Conservation (phyloP, 1,140 invertebrate species). For the Neuroterus valhalla region DNA sequence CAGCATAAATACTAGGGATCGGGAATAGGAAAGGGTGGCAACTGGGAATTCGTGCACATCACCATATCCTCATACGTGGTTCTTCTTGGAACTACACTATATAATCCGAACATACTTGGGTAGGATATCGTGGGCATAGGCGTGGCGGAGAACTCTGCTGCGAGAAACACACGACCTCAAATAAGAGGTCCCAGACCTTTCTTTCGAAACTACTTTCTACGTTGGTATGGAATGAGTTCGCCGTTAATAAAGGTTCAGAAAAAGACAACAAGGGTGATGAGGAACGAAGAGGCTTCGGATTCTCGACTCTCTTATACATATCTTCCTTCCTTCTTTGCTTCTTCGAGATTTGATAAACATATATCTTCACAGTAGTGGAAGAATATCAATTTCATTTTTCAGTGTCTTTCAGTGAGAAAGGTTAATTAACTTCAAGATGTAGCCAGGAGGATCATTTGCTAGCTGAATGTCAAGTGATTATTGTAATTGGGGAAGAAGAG, state of each 20-base stretch:
- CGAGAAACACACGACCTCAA: constrained; percentile 22
- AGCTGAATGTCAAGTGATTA: too few relatives aligned
- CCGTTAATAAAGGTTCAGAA: constrained; percentile 6
- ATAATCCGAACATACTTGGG: constrained; percentile 17
- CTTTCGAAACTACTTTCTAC: constrained; percentile 26
- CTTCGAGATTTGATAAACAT: too few relatives aligned
- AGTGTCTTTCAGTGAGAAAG: too few relatives aligned
- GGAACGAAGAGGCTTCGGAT: neutral
- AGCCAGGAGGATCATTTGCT: too few relatives aligned
- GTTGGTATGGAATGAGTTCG: neutral
- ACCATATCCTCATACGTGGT: constrained; percentile 1
- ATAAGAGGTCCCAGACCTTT: constrained; percentile 25
- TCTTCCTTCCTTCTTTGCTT: too few relatives aligned
- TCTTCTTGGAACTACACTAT: constrained; percentile 6
- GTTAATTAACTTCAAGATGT: too few relatives aligned
- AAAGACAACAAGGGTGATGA: constrained; percentile 2
- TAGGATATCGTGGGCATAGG: constrained; percentile 19
- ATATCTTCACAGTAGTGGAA: too few relatives aligned
- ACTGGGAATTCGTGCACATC: neutral
- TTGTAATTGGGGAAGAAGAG: too few relatives aligned
- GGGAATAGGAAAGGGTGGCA: constrained; percentile 27
- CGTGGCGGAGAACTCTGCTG: constrained; percentile 21
- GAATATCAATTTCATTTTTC: too few relatives aligned
- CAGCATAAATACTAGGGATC: neutral
- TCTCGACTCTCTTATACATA: too few relatives aligned